Evolutionary conservation across 2,888 invertebrate genomes (phyloP).

Genomic region (Phorcus lineatus): DNA sequence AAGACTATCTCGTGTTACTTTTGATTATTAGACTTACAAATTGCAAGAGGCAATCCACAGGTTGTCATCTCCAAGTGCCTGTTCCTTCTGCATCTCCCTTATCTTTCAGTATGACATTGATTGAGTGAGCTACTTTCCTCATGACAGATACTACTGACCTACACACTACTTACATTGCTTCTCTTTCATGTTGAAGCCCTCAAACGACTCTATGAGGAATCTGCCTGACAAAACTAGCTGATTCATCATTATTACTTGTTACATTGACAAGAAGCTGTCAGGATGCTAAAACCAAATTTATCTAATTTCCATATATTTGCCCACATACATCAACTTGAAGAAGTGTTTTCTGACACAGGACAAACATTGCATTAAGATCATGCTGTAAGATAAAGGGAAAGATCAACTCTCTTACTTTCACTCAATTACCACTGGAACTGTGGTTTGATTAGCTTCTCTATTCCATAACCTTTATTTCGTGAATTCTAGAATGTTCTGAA

Average conservation of each 20-base stretch:
- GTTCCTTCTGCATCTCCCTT: background rate
- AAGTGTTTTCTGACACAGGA: slow-evolving; percentile 8
- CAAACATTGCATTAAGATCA: slow-evolving; percentile 3
- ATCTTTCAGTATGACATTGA: slow-evolving; percentile 7
- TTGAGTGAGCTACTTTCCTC: background rate
- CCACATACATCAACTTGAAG: background rate
- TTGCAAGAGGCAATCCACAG: no score
- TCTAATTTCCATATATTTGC: slow-evolving; percentile 4
- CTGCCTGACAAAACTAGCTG: background rate
- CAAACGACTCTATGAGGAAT: background rate
- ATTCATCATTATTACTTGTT: slow-evolving; percentile 9
- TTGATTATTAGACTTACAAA: no score
- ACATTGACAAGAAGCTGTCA: background rate
- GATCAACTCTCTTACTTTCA: no score
- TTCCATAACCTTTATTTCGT: no score
- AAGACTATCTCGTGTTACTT: no score
- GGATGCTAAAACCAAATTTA: slow-evolving; percentile 10
- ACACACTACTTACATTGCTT: background rate
- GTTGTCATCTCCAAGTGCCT: no score
- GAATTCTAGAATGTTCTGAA: no score
- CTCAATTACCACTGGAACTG: no score
- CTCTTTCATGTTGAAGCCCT: background rate
- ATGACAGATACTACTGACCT: slow-evolving; percentile 25
- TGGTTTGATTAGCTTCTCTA: no score
- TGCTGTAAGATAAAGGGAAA: background rate